A percentile compares a stretch with the other conserved stretches of the same genome.
Evolutionary conservation across 2,888 invertebrate species (phyloP).

Genomic region (Linnaemya vulpina): DNA sequence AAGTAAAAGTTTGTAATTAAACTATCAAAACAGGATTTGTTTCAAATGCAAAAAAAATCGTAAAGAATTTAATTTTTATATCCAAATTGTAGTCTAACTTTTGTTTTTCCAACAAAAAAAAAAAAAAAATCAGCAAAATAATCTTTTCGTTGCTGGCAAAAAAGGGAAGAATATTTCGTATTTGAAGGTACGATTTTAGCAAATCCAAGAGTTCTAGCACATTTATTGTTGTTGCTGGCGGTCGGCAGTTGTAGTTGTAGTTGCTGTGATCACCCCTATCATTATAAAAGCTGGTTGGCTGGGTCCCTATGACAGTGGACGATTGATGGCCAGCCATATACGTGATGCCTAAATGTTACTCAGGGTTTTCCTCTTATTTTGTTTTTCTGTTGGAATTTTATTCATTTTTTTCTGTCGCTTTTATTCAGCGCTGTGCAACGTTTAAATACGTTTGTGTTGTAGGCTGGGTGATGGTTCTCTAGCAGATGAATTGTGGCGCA

Average conservation of each 20-base stretch:
- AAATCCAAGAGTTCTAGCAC: constrained; percentile 67
- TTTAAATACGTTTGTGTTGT: constrained; percentile 49
- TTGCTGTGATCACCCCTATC: constrained; percentile 75
- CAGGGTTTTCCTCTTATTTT: constrained; percentile 47
- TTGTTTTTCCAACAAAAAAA: neutral
- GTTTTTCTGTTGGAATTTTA: constrained; percentile 15
- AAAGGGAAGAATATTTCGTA: constrained; percentile 27
- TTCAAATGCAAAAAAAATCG: constrained; percentile 50
- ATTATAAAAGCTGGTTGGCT: constrained; percentile 75
- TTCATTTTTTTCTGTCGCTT: constrained; percentile 27
- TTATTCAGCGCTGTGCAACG: constrained; percentile 26
- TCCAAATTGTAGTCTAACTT: constrained; percentile 55
- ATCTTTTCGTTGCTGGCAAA: constrained; percentile 46
- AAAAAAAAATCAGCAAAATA: neutral
- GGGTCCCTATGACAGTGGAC: constrained; percentile 75
- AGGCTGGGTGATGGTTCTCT: constrained; percentile 36
- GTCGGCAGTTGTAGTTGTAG: constrained; percentile 25
- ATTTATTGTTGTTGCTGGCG: constrained; percentile 43
- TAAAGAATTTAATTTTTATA: neutral
- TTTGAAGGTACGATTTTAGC: constrained; percentile 51
- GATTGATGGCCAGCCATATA: constrained; percentile 76
- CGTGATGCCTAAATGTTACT: constrained; percentile 72
- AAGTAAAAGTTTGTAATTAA: constrained; percentile 72
- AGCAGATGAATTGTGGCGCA: constrained; percentile 45
- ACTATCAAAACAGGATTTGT: constrained; percentile 72